Evolutionary conservation across 2,888 invertebrate genomes (phyloP).

Genomic region (Mechanitis mazaeus): DNA sequence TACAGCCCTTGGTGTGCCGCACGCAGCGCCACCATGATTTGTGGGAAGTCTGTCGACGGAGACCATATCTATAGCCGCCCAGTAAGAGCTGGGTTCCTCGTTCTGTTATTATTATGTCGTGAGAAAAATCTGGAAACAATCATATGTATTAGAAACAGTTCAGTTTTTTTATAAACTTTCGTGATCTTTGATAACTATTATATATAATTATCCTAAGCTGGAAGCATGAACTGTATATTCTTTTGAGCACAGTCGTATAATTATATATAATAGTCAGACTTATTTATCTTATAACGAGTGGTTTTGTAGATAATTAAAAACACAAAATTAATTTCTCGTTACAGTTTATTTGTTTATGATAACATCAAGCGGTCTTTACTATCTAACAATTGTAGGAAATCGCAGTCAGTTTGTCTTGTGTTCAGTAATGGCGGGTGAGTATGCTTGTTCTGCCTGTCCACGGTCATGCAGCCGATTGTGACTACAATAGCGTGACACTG

Average conservation of each 20-base stretch:
- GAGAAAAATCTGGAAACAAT: neutral
- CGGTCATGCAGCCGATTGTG: conserved; percentile 61
- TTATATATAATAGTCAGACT: neutral
- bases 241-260: too few relatives aligned
- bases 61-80: conserved; percentile 40
- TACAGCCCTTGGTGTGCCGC: conserved; percentile 36
- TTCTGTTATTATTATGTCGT: conserved; percentile 24
- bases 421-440: conserved; percentile 49
- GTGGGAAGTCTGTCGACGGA: conserved; percentile 33
- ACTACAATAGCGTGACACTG: conserved; percentile 63
- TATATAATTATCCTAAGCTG: too few relatives aligned
- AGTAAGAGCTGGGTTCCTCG: conserved; percentile 35
- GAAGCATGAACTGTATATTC: too few relatives aligned
- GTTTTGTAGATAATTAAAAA: conserved; percentile 1
- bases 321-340: conserved; percentile 7
- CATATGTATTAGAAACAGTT: too few relatives aligned
- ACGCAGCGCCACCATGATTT: conserved; percentile 42
- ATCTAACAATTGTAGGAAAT: conserved; percentile 34
- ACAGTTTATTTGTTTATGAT: conserved; percentile 26
- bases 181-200: too few relatives aligned
- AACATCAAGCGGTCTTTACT: conserved; percentile 31
- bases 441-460: conserved; percentile 59
- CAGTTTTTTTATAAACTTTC: too few relatives aligned
- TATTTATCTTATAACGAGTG: neutral
- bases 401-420: conserved; percentile 29